Percentiles rank a stretch among this genome's conserved stretches.
These are phyloP conservation scores for Trididemnum miniatum DNA, from an alignment of 23 tunicate genomes.

Conservation along the genomic window DNA sequence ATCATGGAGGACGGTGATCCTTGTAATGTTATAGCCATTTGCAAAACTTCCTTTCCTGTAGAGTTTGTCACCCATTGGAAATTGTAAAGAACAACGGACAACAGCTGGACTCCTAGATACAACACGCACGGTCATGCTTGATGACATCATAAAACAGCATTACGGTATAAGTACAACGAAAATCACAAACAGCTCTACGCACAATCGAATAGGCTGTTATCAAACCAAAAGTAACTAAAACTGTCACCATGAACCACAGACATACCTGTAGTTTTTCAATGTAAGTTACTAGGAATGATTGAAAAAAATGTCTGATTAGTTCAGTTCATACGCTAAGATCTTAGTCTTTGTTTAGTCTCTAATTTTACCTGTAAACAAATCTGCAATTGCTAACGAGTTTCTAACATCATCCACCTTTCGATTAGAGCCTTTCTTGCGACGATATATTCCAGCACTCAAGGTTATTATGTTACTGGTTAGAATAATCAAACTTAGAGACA, in stretches of 20 bases:
- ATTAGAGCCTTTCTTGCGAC: neutral
- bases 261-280: too few species aligned
- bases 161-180: too few species aligned
- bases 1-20: constrained; percentile 8
- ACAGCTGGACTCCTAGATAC: constrained; percentile 18
- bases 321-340: too few species aligned
- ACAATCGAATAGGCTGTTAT: too few species aligned
- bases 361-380: constrained; percentile 4
- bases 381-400: constrained; percentile 8
- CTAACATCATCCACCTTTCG: constrained; percentile 5
- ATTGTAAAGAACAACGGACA: constrained; percentile 28
- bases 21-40: neutral
- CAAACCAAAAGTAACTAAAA: too few species aligned
- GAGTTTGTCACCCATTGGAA: constrained; percentile 16
- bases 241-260: too few species aligned
- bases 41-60: constrained; percentile 14
- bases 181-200: too few species aligned
- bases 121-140: too few species aligned
- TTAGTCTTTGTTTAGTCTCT: neutral
- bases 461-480: neutral
- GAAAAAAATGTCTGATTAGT: too few species aligned
- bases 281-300: too few species aligned
- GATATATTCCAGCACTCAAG: neutral
- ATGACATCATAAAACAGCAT: too few species aligned
- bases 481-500: neutral